Evolutionary conservation across 2,888 invertebrate genomes (phyloP).

Genomic region (Lingula anatina): DNA sequence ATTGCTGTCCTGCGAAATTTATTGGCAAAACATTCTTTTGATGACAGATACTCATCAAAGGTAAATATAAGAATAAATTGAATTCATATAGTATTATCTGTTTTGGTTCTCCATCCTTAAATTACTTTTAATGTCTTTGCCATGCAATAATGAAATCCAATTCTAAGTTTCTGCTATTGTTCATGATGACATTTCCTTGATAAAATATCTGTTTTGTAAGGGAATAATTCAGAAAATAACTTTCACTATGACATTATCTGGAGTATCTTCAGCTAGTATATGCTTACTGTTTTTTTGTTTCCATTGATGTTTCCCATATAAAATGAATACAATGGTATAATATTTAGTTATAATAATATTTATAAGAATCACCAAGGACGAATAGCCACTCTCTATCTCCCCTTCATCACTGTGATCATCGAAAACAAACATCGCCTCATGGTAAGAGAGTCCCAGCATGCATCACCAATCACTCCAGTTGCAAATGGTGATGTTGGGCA

Average conservation of each 20-base stretch:
- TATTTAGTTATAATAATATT: too few species aligned
- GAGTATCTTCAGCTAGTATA: too few species aligned
- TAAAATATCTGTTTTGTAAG: background rate
- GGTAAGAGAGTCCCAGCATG: conserved; percentile 8
- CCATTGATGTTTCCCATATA: too few species aligned
- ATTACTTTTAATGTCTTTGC: too few species aligned
- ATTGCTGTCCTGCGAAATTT: conserved; percentile 76
- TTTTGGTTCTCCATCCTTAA: too few species aligned
- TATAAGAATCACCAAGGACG: conserved; percentile 67
- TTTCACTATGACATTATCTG: too few species aligned
- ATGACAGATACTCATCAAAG: conserved; percentile 79
- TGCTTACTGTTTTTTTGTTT: too few species aligned
- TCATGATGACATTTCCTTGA: background rate
- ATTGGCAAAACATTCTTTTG: conserved; percentile 89
- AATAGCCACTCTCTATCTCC: conserved; percentile 85
- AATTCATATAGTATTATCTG: too few species aligned
- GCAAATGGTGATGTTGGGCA: conserved; percentile 18
- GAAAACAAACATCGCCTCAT: conserved; percentile 77
- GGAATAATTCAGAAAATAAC: too few species aligned
- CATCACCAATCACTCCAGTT: conserved; percentile 9
- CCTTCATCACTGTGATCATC: conserved; percentile 80
- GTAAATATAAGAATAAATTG: conserved; percentile 52
- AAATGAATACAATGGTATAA: too few species aligned
- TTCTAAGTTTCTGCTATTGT: too few species aligned
- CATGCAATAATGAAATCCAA: too few species aligned